Evolutionary conservation across 2,888 invertebrate species (phyloP), one percentile per base, ranked within the genome.

Genomic region (Drosophila leonis): DNA sequence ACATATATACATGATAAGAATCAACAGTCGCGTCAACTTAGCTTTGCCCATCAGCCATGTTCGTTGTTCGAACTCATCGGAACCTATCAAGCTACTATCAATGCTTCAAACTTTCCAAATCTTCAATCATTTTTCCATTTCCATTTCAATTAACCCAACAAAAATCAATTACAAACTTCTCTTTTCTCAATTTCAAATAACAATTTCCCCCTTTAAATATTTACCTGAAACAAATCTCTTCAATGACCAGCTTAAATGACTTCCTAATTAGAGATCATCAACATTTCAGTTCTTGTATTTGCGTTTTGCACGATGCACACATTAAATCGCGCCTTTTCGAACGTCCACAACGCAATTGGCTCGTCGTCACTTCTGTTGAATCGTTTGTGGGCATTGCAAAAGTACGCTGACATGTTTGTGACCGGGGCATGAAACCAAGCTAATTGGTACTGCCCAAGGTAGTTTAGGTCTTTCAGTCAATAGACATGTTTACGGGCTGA

Each of bases 371-470:
- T 41, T 18, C 8, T 27, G n/a, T n/a, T n/a, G n/a, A n/a, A n/a
- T n/a, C 27, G n/a, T 18, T 29, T 13, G 31, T 13, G 31, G 13
- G 41, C 9, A 7, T 46, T 27, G 31, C 18, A n/a, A 48, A 64
- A 31, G 7, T 24, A 12, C 15, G 31, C 39, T 49, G 31, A 48
- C 31, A 39, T 48, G 48, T 27, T 7, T 24, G 13, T 15, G n/a
- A 29, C 9, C 9, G 15, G 15, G 18, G 15, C 67, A 24, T 20
- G 15, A 18, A 31, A 5, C 37, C 37, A 31, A 31, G 31, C 52
- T 52, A 46, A 46, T 65, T 65, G 65, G 66, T 29, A 44, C 15
- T 10, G 12, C 24, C 12, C 35, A 18, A 20, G 49, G 18, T n/a
- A 20, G 20, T 13, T 35, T 7, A 29, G n/a, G 7, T 31, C 4